Percentiles rank a stretch among this genome's conserved stretches.
phyloP scores from a whole-genome alignment of 2,113 vertebrate species.

The Uropsilus gracilis region DNA sequence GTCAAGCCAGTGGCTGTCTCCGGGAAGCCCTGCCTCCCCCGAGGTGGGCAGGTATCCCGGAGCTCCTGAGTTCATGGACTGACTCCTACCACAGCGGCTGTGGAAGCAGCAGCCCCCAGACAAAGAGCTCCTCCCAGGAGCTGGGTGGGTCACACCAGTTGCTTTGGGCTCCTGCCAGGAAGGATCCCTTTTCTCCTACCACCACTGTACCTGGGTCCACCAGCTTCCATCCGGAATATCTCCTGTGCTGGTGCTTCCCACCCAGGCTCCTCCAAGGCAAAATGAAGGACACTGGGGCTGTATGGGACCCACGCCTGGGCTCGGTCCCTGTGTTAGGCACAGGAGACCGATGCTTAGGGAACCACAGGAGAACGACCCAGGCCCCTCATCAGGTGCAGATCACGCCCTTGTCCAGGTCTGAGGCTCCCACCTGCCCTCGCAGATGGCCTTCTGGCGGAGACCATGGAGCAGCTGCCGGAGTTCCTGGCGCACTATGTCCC shows the following conservation, averaged over 20 bases:
- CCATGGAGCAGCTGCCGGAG: slow-evolving; percentile 88
- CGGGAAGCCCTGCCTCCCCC: neutral
- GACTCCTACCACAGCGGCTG: neutral
- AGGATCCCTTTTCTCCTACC: neutral
- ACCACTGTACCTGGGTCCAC: slow-evolving; percentile 64
- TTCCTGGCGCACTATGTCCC: slow-evolving; percentile 90
- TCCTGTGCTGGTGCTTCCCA: neutral
- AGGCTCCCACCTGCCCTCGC: slow-evolving; percentile 81
- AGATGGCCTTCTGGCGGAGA: slow-evolving; percentile 77
- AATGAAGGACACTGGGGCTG: slow-evolving; percentile 87
- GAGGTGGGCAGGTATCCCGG: neutral
- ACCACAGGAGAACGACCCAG: neutral
- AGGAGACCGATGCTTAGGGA: neutral
- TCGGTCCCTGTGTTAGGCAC: slow-evolving; percentile 83
- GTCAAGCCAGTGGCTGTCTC: neutral
- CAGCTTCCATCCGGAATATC: neutral
- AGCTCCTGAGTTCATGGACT: neutral
- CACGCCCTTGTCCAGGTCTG: neutral
- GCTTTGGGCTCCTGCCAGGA: neutral
- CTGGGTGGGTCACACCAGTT: neutral
- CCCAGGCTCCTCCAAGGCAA: slow-evolving; percentile 83
- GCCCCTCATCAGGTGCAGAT: neutral
- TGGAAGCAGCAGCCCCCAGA: neutral
- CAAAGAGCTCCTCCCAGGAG: neutral
- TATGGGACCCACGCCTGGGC: slow-evolving; percentile 84